Base-by-base conservation (phyloP, 2,113 vertebrate species). In the Halichoeres trimaculatus region DNA sequence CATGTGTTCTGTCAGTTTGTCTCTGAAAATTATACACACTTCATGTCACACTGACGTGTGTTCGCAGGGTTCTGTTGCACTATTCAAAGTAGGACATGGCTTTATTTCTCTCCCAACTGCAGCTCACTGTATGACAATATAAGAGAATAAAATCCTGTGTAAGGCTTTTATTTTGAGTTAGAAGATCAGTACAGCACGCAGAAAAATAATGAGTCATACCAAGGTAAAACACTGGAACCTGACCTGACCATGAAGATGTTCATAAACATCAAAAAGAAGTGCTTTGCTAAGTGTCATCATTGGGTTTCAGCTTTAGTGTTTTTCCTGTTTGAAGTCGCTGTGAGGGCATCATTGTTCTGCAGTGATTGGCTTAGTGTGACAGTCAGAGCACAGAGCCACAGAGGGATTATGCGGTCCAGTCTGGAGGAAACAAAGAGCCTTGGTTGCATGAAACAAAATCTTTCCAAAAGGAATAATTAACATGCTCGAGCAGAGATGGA, bases 281-380 rank as follows among this genome's bases (percentile, higher is more conserved):
- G 51, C 47, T 65, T 47, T 52, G 60, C 48, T 69, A 24, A 78
- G 26, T 66, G 56, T 16, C 34, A 68, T 62, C 70, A 73, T 81
- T 72, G 16, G 73, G 47, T 74, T 80, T 63, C 34, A 22, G 48
- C 30, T 22, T 35, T 63, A 77, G 57, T 57, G 34, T 61, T 13
- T 43, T 19, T 8, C 16, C 24, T n/a, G 30, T 80, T 62, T 77
- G 69, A 74, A 76, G 81, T 74, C 51, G 61, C 40, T 59, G 65
- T 78, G 54, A 84, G 76, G 45, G 7, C 78, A 54, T 60, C 51
- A 22, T 55, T 78, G 85, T 85, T 88, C 68, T 76, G 43, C 70
- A 26, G 41, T 62, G 65, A 70, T 69, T 71, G 56, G 68, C 54
- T 72, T n/a, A 2, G 52, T 55, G 0, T 38, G 64, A 68, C 70